Conservation (phyloP, 2,797 vertebrate genomes). For the Capromys pilorides region DNA sequence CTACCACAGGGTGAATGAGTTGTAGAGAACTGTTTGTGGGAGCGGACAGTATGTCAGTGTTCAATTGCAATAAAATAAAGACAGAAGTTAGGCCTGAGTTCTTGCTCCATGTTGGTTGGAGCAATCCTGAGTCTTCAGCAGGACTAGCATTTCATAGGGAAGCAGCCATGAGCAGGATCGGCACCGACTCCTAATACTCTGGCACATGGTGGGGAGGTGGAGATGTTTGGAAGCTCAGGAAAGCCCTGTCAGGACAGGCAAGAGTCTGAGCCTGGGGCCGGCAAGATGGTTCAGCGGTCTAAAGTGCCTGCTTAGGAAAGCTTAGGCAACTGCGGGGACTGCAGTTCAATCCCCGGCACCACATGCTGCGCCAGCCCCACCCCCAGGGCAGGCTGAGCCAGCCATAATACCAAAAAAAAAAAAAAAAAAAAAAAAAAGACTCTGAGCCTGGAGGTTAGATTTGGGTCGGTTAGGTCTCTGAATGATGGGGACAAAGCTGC, state of each 20-base stretch:
- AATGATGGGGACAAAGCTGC: not conserved
- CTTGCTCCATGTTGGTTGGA: not conserved
- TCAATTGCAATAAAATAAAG: conserved; percentile 20
- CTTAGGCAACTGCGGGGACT: no score
- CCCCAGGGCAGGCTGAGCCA: no score
- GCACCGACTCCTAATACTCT: conserved; percentile 45
- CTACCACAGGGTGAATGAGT: conserved; percentile 11
- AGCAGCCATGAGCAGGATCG: not conserved
- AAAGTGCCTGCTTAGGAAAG: no score
- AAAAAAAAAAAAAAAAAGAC: no score
- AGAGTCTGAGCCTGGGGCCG: conserved; percentile 44
- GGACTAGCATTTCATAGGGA: conserved; percentile 11
- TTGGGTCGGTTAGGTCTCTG: not conserved
- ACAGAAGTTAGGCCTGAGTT: conserved; percentile 21
- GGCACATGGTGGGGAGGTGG: not conserved
- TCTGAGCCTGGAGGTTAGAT: conserved; percentile 26
- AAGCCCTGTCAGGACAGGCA: not conserved
- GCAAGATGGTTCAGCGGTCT: no score
- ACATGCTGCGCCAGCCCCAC: no score
- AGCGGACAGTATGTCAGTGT: not conserved
- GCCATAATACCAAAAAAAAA: no score
- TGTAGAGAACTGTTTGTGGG: conserved; percentile 45
- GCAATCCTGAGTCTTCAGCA: not conserved
- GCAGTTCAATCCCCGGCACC: no score
- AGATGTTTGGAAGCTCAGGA: conserved; percentile 22